Evolutionary conservation across 2,797 vertebrate genomes (phyloP).

Genomic region (Morelia viridis): DNA sequence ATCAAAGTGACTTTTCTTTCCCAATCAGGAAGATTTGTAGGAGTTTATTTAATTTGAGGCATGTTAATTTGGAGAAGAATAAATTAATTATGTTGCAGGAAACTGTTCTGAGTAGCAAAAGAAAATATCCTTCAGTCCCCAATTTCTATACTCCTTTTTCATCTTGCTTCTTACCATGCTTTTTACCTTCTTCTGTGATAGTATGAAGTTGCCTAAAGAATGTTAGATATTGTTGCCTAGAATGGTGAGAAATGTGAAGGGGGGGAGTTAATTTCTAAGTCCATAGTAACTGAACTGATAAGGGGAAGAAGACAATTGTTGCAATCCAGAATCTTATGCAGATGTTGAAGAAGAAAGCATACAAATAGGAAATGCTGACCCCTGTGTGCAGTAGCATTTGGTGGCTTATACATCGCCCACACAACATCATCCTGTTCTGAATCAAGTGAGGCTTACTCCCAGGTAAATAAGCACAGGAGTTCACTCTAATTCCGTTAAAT

Average conservation of each 20-base stretch:
- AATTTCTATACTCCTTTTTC: conserved; percentile 49
- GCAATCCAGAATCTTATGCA: conserved; percentile 13
- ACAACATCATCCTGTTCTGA: background rate
- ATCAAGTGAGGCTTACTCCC: background rate
- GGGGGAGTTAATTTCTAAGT: conserved; percentile 57
- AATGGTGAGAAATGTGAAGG: conserved; percentile 67
- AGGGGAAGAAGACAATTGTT: conserved; percentile 31
- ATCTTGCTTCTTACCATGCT: conserved; percentile 59
- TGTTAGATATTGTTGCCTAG: conserved; percentile 51
- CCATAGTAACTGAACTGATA: conserved; percentile 54
- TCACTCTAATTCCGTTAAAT: conserved; percentile 41
- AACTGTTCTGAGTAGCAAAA: conserved; percentile 49
- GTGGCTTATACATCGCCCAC: background rate
- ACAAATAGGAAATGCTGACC: conserved; percentile 38
- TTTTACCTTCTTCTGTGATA: conserved; percentile 66
- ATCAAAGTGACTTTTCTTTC: conserved; percentile 30
- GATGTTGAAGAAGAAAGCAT: background rate
- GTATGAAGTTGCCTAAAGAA: conserved; percentile 59
- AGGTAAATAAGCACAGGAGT: background rate
- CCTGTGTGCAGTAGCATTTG: conserved; percentile 31
- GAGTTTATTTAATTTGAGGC: conserved; percentile 52
- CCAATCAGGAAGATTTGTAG: conserved; percentile 44
- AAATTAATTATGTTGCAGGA: conserved; percentile 51
- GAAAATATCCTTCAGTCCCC: conserved; percentile 53
- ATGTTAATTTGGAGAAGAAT: conserved; percentile 54